A percentile compares a stretch with the other conserved stretches of the same genome.
Evolutionary conservation across 1,140 invertebrate species (phyloP).

Genomic region (Aphidius gifuensis): DNA sequence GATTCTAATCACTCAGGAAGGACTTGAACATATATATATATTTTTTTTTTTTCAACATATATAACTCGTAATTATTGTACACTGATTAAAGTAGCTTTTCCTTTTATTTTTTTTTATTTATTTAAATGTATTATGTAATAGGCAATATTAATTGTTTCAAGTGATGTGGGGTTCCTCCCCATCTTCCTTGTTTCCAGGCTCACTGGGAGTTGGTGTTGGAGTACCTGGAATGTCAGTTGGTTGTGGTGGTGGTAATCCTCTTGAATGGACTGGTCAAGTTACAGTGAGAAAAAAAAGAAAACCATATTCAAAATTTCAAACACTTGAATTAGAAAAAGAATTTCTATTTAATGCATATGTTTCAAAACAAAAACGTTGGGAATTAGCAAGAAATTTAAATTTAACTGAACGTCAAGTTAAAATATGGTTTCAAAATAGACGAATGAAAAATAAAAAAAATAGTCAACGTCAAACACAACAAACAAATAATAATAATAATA

Average conservation of each 20-base stretch:
- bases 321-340: slow-evolving; percentile 94
- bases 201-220: slow-evolving; percentile 64
- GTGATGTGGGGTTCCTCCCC: slow-evolving; percentile 64
- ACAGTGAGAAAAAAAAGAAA: slow-evolving; percentile 95
- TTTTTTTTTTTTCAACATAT: background rate
- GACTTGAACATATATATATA: background rate
- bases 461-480: slow-evolving; percentile 81
- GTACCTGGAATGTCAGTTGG: slow-evolving; percentile 58
- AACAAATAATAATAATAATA: slow-evolving; percentile 76
- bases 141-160: slow-evolving; percentile 59
- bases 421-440: slow-evolving; percentile 94
- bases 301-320: slow-evolving; percentile 95
- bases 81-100: no score
- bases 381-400: slow-evolving; percentile 88
- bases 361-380: slow-evolving; percentile 96
- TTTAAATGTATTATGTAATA: background rate
- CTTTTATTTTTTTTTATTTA: background rate
- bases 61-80: background rate
- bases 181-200: slow-evolving; percentile 60
- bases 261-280: slow-evolving; percentile 91
- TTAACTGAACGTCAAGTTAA: slow-evolving; percentile 93
- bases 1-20: background rate
- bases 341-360: slow-evolving; percentile 96
- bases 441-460: slow-evolving; percentile 99
- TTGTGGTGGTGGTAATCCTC: slow-evolving; percentile 70